Conservation (phyloP, 2,888 invertebrate species). For the Strigamia transsilvanica region DNA sequence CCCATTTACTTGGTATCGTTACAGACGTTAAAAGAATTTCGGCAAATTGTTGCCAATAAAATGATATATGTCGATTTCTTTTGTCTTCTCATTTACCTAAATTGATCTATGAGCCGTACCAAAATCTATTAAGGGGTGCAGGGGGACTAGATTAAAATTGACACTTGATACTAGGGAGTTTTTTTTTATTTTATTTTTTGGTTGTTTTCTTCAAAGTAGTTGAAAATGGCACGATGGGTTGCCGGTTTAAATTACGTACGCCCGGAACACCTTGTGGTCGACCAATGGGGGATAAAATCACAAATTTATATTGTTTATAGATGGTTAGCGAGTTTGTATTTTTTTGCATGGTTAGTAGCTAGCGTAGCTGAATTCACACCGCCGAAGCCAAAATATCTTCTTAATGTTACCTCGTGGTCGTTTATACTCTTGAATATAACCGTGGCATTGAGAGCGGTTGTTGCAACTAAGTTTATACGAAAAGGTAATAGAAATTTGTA, state of each 20-base stretch:
- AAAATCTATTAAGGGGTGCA: not conserved
- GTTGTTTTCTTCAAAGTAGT: not conserved
- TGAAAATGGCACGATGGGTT: not conserved
- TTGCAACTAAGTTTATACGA: not conserved
- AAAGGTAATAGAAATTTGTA: not conserved
- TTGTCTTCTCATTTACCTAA: slow-evolving; percentile 26
- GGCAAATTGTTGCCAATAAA: slow-evolving; percentile 10
- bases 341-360: slow-evolving; percentile 6
- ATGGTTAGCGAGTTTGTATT: not conserved
- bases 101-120: slow-evolving; percentile 21
- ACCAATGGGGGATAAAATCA: not conserved
- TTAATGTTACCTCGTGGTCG: slow-evolving; percentile 1
- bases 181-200: not conserved
- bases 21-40: slow-evolving; percentile 7
- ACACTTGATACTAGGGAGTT: not conserved
- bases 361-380: not conserved
- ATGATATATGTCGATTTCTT: not conserved
- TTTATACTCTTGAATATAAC: not conserved
- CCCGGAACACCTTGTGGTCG: not conserved
- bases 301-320: not conserved
- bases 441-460: not conserved
- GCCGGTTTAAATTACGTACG: not conserved
- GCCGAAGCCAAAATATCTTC: not conserved
- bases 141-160: not conserved
- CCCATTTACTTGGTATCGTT: slow-evolving; percentile 16